Evolutionary conservation across 2,888 invertebrate species (phyloP).

Genomic region (Corbicula japonica): DNA sequence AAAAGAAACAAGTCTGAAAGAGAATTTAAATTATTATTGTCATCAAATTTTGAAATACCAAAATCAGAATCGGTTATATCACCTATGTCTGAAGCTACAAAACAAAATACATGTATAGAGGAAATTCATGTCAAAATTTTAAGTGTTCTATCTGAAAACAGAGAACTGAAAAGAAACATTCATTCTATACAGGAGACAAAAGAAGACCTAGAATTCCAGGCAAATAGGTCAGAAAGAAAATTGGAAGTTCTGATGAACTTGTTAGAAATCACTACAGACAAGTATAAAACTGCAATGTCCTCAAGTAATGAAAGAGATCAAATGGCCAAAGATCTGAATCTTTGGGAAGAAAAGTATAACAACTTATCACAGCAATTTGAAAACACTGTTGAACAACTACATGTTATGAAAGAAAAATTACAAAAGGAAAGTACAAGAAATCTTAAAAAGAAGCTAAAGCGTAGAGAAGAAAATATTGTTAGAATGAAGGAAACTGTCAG

Average conservation of each 20-base stretch:
- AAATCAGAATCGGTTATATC: conserved; percentile 9
- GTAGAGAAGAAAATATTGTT: conserved; percentile 4
- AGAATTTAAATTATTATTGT: background rate
- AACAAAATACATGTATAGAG: background rate
- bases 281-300: background rate
- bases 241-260: conserved; percentile 9
- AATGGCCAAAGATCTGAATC: background rate
- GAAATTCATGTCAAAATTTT: background rate
- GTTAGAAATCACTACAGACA: background rate
- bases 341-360: conserved; percentile 6
- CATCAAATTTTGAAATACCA: background rate
- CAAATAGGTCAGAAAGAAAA: conserved; percentile 7
- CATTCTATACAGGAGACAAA: background rate
- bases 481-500: background rate
- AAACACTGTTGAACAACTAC: background rate
- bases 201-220: conserved; percentile 2
- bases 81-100: too few species aligned
- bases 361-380: conserved; percentile 2
- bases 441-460: conserved; percentile 15
- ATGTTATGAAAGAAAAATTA: conserved; percentile 21
- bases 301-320: background rate
- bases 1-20: conserved; percentile 1
- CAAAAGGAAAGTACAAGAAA: conserved; percentile 10
- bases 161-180: conserved; percentile 7
- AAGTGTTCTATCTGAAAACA: background rate